Evolutionary conservation across 1,140 invertebrate species (phyloP), one percentile per base, ranked within the genome.

Genomic region (Drosophila micromelanica): DNA sequence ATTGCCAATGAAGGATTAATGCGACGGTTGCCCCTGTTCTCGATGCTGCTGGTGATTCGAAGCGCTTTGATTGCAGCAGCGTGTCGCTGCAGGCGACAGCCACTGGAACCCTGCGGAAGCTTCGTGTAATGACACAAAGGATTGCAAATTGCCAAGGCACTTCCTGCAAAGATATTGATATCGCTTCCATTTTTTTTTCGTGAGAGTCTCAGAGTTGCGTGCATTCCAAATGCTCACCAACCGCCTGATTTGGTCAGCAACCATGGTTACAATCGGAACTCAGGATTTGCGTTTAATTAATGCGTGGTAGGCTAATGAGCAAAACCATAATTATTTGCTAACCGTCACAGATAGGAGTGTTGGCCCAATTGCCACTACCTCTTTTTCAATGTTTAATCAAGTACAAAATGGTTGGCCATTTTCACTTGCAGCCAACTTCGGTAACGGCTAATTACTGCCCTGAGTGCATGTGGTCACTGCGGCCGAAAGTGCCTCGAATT

Each of bases 91-190:
- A 82, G 82, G 82, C 84, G 61, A 76, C 74, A 73, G 52, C 46
- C 38, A 35, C 40, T 45, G 45, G 57, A 37, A 73, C 67, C 61
- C 60, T 61, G 67, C 89, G 89, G 89, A 90, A 90, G 78, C 89
- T 54, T 75, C 91, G 89, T 85, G 84, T 90, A 90, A 90, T 90
- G 89, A 90, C 75, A 91, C 89, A 90, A 90, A 90, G 89, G 89
- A 91, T 85, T 91, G 74, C 69, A 90, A 90, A 90, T 90, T 90
- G 89, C 80, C 85, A 81, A 69, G 80, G 79, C 64, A 89, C 73
- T 89, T 87, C 84, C 84, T 89, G 84, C 68, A 73, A 78, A 67
- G 78, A 89, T 78, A 86, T 86, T 78, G 82, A 87, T 87, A 90
- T 81, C 12, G 49, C 8, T 35, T 15, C 2, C 30, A 9, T 60